Percentiles rank a stretch among this genome's conserved stretches.
Conservation (phyloP, 2,888 invertebrate genomes). For the Paralinhomoeus sp. region DNA sequence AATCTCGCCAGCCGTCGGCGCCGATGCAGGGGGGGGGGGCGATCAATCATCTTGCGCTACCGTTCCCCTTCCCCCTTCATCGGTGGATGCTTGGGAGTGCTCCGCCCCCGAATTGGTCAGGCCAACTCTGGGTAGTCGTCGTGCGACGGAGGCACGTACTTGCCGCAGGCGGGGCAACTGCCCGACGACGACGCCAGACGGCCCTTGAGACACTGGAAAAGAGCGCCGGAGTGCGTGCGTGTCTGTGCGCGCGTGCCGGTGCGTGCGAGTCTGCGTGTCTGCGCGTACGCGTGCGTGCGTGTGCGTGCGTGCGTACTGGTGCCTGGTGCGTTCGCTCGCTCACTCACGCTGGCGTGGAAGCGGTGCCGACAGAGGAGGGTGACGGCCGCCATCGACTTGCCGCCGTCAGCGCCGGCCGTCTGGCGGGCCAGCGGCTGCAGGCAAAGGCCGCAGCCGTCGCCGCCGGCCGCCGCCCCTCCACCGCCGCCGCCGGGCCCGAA, state of each 20-base stretch:
- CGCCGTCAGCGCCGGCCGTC: neutral
- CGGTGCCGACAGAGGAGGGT: slow-evolving; percentile 4
- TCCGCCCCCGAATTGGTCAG: too few relatives aligned
- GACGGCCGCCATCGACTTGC: neutral
- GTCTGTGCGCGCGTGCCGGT: too few relatives aligned
- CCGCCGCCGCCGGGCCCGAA: neutral
- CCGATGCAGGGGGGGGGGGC: too few relatives aligned
- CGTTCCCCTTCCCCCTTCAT: too few relatives aligned
- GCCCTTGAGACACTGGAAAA: slow-evolving; percentile 4
- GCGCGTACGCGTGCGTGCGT: too few relatives aligned
- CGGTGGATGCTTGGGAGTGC: too few relatives aligned
- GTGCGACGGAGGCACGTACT: slow-evolving; percentile 2
- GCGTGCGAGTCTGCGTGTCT: too few relatives aligned
- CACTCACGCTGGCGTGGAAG: slow-evolving; percentile 4
- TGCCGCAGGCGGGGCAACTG: slow-evolving; percentile 4
- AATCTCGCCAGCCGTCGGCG: too few relatives aligned
- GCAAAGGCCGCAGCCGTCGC: neutral
- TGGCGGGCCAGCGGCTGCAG: neutral
- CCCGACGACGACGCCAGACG: slow-evolving; percentile 1
- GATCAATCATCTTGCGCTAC: too few relatives aligned
- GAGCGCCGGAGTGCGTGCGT: neutral
- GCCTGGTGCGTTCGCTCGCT: neutral
- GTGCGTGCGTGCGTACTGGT: too few relatives aligned
- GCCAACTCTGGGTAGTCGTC: slow-evolving; percentile 6
- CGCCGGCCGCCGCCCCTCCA: neutral